phyloP scores from a whole-genome alignment of 2,113 vertebrate genomes.

The Heteronetta atricapilla region DNA sequence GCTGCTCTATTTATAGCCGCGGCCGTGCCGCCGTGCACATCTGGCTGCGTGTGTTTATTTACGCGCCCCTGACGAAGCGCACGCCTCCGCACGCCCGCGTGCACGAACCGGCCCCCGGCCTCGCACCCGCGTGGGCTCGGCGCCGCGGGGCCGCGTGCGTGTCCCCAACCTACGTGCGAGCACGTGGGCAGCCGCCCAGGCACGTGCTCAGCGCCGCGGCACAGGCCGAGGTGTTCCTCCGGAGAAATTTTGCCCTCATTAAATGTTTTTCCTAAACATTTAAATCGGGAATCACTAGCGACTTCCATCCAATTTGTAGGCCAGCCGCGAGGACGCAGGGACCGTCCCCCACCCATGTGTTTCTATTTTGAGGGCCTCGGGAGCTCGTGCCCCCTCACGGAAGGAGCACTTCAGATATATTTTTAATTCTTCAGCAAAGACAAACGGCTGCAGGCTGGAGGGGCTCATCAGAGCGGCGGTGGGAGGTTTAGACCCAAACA shows the following conservation, averaged over 20 bases:
- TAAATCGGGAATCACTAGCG: neutral
- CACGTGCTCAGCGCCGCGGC: neutral
- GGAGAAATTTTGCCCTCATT: neutral
- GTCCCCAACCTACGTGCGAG: fast-evolving
- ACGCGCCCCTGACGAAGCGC: fast-evolving
- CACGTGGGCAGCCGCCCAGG: fast-evolving
- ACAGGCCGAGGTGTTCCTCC: fast-evolving
- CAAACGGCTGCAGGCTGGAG: neutral
- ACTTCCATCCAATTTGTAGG: neutral
- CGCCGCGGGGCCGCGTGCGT: fast-evolving
- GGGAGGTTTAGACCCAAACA: neutral
- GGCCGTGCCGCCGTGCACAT: neutral
- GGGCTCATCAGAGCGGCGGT: neutral
- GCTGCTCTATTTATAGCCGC: neutral
- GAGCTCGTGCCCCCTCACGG: neutral
- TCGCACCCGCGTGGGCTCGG: neutral
- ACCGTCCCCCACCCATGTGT: neutral
- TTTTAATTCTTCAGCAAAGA: neutral
- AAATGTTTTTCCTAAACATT: neutral
- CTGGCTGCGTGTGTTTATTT: neutral
- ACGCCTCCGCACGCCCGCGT: neutral
- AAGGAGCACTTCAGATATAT: neutral
- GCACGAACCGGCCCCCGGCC: neutral
- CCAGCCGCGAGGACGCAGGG: neutral
- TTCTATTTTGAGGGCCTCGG: neutral